Evolutionary conservation across 2,113 vertebrate species (phyloP).

Genomic region (Ailurus styani): DNA sequence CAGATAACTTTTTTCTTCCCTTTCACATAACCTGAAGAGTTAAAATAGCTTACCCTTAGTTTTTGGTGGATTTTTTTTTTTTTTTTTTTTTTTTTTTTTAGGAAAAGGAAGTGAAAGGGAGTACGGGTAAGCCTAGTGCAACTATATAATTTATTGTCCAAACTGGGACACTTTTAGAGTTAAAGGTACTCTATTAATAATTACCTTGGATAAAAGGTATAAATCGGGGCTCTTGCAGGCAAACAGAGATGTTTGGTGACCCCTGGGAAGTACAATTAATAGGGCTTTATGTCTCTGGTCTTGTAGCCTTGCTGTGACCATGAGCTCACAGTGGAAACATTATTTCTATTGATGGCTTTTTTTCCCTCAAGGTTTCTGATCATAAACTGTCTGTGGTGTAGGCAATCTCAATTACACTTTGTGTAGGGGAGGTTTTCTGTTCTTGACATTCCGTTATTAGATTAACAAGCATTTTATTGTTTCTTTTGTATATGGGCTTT

Average conservation of each 20-base stretch:
- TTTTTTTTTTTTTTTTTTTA: neutral
- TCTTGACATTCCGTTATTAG: constrained; percentile 62
- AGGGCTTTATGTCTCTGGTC: constrained; percentile 55
- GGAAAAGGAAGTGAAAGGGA: neutral
- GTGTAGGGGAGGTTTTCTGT: constrained; percentile 35
- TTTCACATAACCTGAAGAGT: constrained; percentile 24
- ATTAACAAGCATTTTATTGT: constrained; percentile 67
- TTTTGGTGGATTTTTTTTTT: neutral
- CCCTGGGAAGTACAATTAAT: constrained; percentile 66
- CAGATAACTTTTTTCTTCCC: neutral
- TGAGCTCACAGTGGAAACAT: constrained; percentile 49
- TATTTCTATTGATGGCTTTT: constrained; percentile 58
- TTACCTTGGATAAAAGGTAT: constrained; percentile 60
- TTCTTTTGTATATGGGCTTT: constrained; percentile 63
- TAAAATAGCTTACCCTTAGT: constrained; percentile 45
- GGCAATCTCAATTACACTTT: constrained; percentile 60
- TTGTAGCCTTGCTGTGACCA: constrained; percentile 60
- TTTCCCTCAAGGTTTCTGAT: constrained; percentile 43
- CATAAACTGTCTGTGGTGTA: constrained; percentile 51
- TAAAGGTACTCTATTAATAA: constrained; percentile 70
- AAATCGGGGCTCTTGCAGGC: constrained; percentile 34
- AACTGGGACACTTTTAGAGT: constrained; percentile 59
- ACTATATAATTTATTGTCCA: constrained; percentile 63
- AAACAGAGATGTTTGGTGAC: constrained; percentile 63
- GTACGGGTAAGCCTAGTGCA: constrained; percentile 24